phyloP scores from a whole-genome alignment of 2,113 vertebrate genomes.

The Ellobius talpinus region DNA sequence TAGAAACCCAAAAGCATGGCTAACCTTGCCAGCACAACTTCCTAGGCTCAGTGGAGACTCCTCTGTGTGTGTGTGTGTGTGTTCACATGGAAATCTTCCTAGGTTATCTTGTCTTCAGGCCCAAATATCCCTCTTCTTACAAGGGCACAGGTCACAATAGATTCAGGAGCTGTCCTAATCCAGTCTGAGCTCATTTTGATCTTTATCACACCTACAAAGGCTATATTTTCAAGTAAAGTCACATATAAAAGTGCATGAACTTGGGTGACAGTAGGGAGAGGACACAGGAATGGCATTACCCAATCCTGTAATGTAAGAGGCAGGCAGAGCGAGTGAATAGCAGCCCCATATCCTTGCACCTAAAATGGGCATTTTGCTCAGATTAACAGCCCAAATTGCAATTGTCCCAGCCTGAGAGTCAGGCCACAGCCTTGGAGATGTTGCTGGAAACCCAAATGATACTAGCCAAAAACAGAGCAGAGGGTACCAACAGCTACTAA shows the following conservation, averaged over 20 bases:
- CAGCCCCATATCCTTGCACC: neutral
- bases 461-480: neutral
- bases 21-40: neutral
- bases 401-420: neutral
- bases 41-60: neutral
- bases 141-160: neutral
- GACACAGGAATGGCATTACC: neutral
- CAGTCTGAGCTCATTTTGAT: neutral
- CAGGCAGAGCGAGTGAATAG: neutral
- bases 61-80: neutral
- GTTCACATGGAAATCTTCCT: neutral
- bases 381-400: neutral
- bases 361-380: neutral
- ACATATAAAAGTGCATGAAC: neutral
- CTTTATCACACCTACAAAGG: neutral
- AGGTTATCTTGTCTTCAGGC: neutral
- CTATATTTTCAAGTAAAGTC: constrained; percentile 11
- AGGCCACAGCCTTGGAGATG: neutral
- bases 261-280: neutral
- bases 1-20: neutral
- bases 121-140: neutral
- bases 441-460: constrained; percentile 42
- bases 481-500: neutral
- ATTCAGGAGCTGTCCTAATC: neutral
- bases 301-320: neutral